Conservation (phyloP, 53 echinoderm and acorn worm genomes). For the Holothuria leucospilota region DNA sequence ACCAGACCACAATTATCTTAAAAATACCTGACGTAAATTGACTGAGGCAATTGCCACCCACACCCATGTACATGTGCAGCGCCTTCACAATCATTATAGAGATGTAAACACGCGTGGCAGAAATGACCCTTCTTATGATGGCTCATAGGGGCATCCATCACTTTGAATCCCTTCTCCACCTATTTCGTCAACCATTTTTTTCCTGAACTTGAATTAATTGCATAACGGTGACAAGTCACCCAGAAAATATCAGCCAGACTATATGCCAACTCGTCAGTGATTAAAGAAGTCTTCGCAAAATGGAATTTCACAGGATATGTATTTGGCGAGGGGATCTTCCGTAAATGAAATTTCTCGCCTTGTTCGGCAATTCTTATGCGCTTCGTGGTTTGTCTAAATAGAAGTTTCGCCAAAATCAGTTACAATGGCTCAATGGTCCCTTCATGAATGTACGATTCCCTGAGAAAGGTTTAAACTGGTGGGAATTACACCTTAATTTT, state of each 20-base stretch:
- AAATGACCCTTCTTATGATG: no score
- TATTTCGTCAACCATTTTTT: background rate
- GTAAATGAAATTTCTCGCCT: constrained; percentile 53
- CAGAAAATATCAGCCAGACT: constrained; percentile 39
- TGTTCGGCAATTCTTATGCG: constrained; percentile 38
- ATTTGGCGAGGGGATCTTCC: constrained; percentile 35
- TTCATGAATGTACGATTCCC: no score
- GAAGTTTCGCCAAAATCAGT: constrained; percentile 35
- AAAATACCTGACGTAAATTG: no score
- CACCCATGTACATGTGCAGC: no score
- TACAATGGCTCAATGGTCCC: constrained; percentile 23
- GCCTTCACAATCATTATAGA: no score
- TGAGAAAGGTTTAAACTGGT: no score
- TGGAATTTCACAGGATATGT: constrained; percentile 49
- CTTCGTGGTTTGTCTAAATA: constrained; percentile 45
- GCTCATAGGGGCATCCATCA: no score
- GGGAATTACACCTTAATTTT: no score
- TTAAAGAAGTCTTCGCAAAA: constrained; percentile 45
- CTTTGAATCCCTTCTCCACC: no score
- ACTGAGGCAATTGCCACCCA: no score
- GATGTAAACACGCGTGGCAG: no score
- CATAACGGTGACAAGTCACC: constrained; percentile 37
- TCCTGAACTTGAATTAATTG: constrained; percentile 43
- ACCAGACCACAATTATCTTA: no score
- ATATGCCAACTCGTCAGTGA: constrained; percentile 41